Percentiles rank a stretch among this genome's conserved stretches.
Conservation (phyloP, 2,113 vertebrate species). For the Glaucomys volans region DNA sequence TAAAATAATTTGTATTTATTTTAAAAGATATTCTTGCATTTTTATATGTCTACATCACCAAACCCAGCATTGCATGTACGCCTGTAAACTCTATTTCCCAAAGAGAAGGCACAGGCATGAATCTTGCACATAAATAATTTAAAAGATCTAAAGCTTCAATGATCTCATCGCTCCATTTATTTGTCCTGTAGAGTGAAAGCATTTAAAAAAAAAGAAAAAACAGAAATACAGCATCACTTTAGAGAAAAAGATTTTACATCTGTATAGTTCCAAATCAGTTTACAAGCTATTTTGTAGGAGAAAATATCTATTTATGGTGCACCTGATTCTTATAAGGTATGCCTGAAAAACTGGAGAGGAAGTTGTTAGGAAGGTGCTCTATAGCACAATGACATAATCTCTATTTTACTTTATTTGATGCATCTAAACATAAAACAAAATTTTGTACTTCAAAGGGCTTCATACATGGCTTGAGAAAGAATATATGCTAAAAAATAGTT, state of each 20-base stretch:
- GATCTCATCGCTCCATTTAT: not conserved
- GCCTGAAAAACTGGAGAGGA: not conserved
- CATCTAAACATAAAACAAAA: not conserved
- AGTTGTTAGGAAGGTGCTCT: not conserved
- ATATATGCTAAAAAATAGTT: not conserved
- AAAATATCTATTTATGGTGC: conserved; percentile 48
- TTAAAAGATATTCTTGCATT: not conserved
- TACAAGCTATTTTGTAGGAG: not conserved
- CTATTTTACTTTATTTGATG: not conserved
- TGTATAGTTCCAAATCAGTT: not conserved
- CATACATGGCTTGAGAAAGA: not conserved
- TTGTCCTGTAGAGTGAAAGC: not conserved
- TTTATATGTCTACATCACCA: not conserved
- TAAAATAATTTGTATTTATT: not conserved
- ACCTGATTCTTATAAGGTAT: not conserved
- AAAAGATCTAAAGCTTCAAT: not conserved
- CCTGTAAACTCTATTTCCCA: not conserved
- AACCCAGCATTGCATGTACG: not conserved
- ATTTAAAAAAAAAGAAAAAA: not conserved
- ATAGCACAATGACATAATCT: not conserved
- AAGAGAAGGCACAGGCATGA: not conserved
- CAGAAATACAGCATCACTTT: not conserved
- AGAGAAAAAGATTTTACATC: conserved; percentile 8
- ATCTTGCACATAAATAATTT: conserved; percentile 42
- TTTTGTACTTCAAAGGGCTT: not conserved